phyloP scores from a whole-genome alignment of 1,140 invertebrate genomes.

The Diorhabda sublineata region DNA sequence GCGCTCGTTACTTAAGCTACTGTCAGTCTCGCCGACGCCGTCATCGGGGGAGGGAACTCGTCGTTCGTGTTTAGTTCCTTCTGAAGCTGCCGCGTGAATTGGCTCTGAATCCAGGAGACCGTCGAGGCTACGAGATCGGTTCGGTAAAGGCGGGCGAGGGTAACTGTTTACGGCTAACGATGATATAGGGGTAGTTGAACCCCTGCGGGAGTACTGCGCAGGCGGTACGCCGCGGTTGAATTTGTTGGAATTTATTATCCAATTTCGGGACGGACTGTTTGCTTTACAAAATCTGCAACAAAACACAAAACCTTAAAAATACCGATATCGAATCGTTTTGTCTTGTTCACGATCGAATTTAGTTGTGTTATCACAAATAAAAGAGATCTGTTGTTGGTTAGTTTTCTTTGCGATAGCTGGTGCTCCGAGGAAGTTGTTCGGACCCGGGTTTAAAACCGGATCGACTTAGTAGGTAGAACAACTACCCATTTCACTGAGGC shows the following conservation, averaged over 20 bases:
- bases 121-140: slow-evolving; percentile 65
- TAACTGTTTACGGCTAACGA: slow-evolving; percentile 26
- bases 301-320: slow-evolving; percentile 8
- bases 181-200: slow-evolving; percentile 41
- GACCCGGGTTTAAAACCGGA: too few species aligned
- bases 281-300: slow-evolving; percentile 59
- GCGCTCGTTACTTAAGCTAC: slow-evolving; percentile 38
- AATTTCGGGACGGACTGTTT: slow-evolving; percentile 57
- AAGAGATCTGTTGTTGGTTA: too few species aligned
- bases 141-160: slow-evolving; percentile 43
- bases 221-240: slow-evolving; percentile 42
- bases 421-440: too few species aligned
- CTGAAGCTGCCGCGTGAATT: slow-evolving; percentile 24
- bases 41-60: slow-evolving; percentile 41
- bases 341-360: too few species aligned
- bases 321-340: too few species aligned
- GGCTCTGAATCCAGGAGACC: slow-evolving; percentile 51
- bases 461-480: too few species aligned
- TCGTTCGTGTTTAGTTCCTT: slow-evolving; percentile 29
- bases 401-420: too few species aligned
- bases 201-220: slow-evolving; percentile 37
- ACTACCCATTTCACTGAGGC: too few species aligned
- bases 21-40: slow-evolving; percentile 20
- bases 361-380: too few species aligned
- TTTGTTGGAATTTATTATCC: slow-evolving; percentile 50